Conservation (phyloP, 2,113 vertebrate species). For the Tragelaphus scriptus region DNA sequence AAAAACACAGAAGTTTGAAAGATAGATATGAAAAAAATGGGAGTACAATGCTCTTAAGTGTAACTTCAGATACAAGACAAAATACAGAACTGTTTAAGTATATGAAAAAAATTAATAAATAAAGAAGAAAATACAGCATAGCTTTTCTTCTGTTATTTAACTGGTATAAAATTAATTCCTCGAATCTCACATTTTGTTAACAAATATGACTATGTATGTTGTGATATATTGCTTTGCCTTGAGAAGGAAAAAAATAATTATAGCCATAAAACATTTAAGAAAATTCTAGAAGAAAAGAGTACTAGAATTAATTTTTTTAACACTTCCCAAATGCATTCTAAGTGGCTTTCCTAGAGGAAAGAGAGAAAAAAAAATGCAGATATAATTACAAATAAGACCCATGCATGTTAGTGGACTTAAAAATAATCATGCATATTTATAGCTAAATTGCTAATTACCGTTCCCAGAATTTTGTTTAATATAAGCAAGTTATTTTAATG, state of each 20-base stretch:
- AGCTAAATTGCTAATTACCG: conserved; percentile 41
- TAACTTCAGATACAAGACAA: background rate
- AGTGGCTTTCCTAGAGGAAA: conserved; percentile 24
- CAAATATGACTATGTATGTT: background rate
- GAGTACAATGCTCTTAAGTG: background rate
- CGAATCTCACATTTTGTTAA: conserved; percentile 31
- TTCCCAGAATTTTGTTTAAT: conserved; percentile 43
- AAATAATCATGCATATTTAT: conserved; percentile 59
- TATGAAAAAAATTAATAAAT: conserved; percentile 27
- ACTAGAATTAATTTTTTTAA: conserved; percentile 42
- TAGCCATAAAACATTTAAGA: conserved; percentile 31
- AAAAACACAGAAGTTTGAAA: background rate
- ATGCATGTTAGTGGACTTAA: conserved; percentile 31
- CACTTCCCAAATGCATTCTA: conserved; percentile 41
- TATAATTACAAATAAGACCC: conserved; percentile 54
- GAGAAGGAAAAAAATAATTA: conserved; percentile 28
- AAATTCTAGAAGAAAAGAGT: conserved; percentile 31
- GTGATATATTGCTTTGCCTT: conserved; percentile 6
- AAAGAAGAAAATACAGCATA: background rate
- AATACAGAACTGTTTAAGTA: background rate
- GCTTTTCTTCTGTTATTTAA: background rate
- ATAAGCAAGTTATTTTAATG: conserved; percentile 48
- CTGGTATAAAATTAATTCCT: conserved; percentile 27
- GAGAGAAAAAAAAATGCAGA: background rate
- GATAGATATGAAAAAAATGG: background rate